Evolutionary conservation across 2,113 vertebrate species (phyloP).

Genomic region (Sus scrofa): DNA sequence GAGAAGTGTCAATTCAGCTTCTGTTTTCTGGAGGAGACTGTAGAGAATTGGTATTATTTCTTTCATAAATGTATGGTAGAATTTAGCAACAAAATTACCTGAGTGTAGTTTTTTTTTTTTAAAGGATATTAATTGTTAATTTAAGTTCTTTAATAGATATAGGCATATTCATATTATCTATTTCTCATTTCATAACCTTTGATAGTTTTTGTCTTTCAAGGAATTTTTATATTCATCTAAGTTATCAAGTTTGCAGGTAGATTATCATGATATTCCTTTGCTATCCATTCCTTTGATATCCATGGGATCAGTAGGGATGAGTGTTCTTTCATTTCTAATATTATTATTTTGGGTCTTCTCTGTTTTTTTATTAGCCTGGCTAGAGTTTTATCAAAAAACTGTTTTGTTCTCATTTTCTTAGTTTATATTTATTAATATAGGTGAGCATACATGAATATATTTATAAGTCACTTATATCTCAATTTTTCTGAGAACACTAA

Average conservation of each 20-base stretch:
- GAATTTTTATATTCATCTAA: neutral
- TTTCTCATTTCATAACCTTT: neutral
- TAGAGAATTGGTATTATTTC: neutral
- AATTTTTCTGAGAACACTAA: neutral
- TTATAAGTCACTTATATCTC: neutral
- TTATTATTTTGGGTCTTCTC: neutral
- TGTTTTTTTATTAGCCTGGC: neutral
- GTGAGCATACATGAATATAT: neutral
- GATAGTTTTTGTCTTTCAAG: neutral
- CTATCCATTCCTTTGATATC: neutral
- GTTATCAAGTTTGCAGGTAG: neutral
- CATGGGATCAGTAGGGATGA: neutral
- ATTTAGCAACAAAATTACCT: neutral
- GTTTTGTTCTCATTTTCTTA: neutral
- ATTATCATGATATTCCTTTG: neutral
- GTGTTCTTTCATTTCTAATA: conserved; percentile 19
- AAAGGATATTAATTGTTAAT: neutral
- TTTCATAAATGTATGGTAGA: neutral
- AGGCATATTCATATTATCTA: neutral
- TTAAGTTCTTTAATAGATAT: neutral
- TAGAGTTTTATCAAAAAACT: neutral
- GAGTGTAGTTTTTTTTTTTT: neutral
- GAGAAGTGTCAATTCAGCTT: neutral
- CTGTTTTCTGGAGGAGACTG: neutral
- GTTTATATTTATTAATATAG: conserved; percentile 5